Conservation (phyloP, 1,140 invertebrate species). For the Chelonus insularis region DNA sequence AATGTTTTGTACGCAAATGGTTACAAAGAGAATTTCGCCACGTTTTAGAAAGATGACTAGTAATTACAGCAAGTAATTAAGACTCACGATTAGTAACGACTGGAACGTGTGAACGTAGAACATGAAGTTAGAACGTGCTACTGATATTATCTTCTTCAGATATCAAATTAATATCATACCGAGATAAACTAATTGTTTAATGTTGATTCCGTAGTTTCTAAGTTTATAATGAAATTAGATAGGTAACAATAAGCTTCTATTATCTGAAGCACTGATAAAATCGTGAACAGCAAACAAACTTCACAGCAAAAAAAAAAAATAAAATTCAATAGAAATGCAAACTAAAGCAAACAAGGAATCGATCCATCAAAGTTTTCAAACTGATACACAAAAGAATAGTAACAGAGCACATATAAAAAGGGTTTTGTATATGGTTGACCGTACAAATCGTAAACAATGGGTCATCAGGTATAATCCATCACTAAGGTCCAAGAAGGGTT, state of each 20-base stretch:
- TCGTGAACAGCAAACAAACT: background rate
- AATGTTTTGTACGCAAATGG: background rate
- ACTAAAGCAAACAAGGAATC: conserved; percentile 24
- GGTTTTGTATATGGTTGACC: conserved; percentile 34
- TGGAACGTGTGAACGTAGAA: conserved; percentile 37
- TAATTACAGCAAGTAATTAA: conserved; percentile 48
- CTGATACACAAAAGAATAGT: no score
- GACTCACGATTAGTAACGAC: conserved; percentile 41
- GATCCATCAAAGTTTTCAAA: conserved; percentile 31
- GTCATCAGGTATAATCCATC: conserved; percentile 49
- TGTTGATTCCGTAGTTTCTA: background rate
- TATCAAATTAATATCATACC: conserved; percentile 45
- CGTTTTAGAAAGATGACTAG: conserved; percentile 36
- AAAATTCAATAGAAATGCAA: conserved; percentile 19
- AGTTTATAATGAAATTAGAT: conserved; percentile 28
- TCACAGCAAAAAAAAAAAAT: background rate
- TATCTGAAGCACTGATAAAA: no score
- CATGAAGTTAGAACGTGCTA: conserved; percentile 45
- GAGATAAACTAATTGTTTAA: conserved; percentile 23
- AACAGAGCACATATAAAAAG: conserved; percentile 4
- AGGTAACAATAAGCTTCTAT: no score
- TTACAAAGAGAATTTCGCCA: conserved; percentile 19
- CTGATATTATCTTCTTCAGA: conserved; percentile 39
- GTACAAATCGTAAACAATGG: conserved; percentile 38
- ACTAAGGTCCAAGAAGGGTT: conserved; percentile 44